These are phyloP conservation scores for Colossoma macropomum DNA, from an alignment of 2,113 vertebrate species.

Conservation along the genomic window DNA sequence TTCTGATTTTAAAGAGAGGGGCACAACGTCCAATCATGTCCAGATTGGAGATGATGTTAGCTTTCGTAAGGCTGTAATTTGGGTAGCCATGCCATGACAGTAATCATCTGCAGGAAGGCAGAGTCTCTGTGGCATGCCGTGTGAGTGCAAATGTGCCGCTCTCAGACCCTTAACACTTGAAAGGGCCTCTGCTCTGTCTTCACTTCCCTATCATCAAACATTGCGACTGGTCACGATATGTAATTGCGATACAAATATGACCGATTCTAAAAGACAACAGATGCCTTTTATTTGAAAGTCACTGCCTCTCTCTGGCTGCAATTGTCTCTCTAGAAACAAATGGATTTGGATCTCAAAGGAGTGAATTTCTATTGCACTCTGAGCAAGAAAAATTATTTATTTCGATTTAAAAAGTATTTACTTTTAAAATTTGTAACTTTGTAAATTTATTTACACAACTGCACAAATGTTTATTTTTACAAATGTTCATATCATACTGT, in stretches of 20 bases:
- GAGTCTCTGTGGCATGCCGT: conserved; percentile 71
- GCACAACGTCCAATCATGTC: conserved; percentile 55
- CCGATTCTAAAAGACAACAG: conserved; percentile 45
- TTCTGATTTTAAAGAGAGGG: conserved; percentile 62
- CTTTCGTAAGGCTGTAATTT: conserved; percentile 74
- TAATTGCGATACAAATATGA: conserved; percentile 57
- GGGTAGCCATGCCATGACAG: conserved; percentile 59
- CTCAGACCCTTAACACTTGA: conserved; percentile 66
- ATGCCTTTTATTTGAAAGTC: conserved; percentile 55
- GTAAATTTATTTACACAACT: too few relatives aligned
- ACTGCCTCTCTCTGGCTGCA: conserved; percentile 21
- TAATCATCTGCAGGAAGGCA: conserved; percentile 66
- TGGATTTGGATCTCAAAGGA: conserved; percentile 16
- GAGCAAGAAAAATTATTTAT: too few relatives aligned
- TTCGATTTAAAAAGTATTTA: too few relatives aligned
- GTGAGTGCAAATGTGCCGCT: conserved; percentile 63
- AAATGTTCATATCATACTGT: too few relatives aligned
- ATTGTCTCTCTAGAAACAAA: neutral
- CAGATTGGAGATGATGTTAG: conserved; percentile 69
- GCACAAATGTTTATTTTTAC: too few relatives aligned
- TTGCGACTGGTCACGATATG: conserved; percentile 56
- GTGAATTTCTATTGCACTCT: too few relatives aligned
- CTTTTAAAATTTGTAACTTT: too few relatives aligned
- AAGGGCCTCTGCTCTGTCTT: conserved; percentile 55
- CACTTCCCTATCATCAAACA: conserved; percentile 60